Evolutionary conservation across 2,888 invertebrate genomes (phyloP), one percentile per base, ranked within the genome.

Genomic region (Ennomos erosarius): DNA sequence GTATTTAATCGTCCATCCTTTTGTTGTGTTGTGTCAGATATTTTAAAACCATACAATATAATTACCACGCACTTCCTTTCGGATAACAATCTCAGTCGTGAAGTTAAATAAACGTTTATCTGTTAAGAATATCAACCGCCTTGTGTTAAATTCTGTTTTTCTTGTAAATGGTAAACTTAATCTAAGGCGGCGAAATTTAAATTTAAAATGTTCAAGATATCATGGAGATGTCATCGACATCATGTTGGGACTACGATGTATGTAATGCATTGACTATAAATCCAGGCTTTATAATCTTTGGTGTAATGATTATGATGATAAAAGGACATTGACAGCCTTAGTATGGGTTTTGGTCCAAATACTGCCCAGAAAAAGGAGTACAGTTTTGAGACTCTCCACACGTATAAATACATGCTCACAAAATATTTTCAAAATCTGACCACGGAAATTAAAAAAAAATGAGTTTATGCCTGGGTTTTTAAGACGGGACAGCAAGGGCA

Each of bases 21-120:
- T 64, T 55, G 65, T 68, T 67, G 60, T 55, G 65, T 68, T 67
- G 60, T 62, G 61, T 59, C 48, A 62, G 63, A 69, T 62, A 64
- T 3, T 62, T 64, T 65, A 65, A 62, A 68, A 60, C 63, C 64
- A 62, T 59, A 57, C 60, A 55, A 51, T 58, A 66, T 64, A 62
- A 66, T 57, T 64, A 62, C 66, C 59, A 63, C 65, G 64, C 67
- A 67, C 67, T 70, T 71, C 67, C 65, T 68, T 57, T 56, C 49
- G 57, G 66, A 68, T 69, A 66, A 60, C 26, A 59, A 66, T 66
- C 69, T 67, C 49, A 42, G 61, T 51, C 49, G 62, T 61, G 56
- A 59, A 61, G 59, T 65, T 69, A 69, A 69, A 68, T 68, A 65
- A 62, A 64, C 60, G 44, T 55, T 54, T 71, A 70, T 67, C 67